Evolutionary conservation across 2,113 vertebrate genomes (phyloP), one percentile per base, ranked within the genome.

Genomic region (Zosterops borbonicus): DNA sequence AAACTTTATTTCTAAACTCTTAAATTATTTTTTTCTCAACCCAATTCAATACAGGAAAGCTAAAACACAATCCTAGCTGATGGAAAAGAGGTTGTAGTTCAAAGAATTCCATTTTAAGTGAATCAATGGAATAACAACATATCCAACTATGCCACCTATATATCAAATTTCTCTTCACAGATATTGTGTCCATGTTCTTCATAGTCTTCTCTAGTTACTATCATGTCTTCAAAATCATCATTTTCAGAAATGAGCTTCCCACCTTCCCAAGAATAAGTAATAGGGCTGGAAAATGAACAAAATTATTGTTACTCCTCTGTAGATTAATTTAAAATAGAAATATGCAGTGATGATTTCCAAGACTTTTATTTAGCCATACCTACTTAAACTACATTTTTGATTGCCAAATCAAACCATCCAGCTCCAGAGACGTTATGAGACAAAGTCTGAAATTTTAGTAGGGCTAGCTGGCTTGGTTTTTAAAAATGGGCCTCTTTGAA

Each of bases 141-240:
- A 81, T 68, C 13, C 37, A 96, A 60, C 59, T 92, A 67, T 39
- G n/a, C 59, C 69, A 88, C 52, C 97, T 98, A 99, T 95, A 99
- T 98, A 92, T 99, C 99, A 97, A 99, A 99, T 97, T 99, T 99
- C 58, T 99, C 99, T 98, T 99, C 99, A 95, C 99, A 99, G 83
- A 99, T 96, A 78, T 96, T 98, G 87, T 99, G 99, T 91, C 99
- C 99, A 52, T 99, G 99, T 97, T 99, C 99, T 96, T 99, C 99
- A 93, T 99, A 99, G 92, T 99, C 99, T 41, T 99, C 99, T 96
- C 99, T 98, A 11, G 99, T 99, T 92, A 99, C 99, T 88, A 99
- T 98, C 98, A 99, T 98, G 95, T 99, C 99, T 76, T 99, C 99
- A 95, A 99, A 99, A 96, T 99, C 99, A 3, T 99, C 99, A 44